A percentile compares a stretch with the other conserved stretches of the same genome.
phyloP scores from a whole-genome alignment of 2,113 vertebrate species.

The Pteruthius melanotis region DNA sequence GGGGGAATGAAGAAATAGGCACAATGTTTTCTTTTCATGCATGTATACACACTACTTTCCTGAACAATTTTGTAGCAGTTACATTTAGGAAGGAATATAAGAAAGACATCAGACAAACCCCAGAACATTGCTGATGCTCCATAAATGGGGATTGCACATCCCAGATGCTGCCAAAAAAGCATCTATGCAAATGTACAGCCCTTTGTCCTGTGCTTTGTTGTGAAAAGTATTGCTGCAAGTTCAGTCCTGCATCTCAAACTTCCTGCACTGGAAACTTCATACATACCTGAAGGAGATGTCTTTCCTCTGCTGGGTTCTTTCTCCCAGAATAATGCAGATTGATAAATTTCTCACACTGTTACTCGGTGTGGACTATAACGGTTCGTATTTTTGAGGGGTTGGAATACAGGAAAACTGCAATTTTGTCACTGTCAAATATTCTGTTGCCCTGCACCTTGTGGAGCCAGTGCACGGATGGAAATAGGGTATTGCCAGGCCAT shows the following conservation, averaged over 20 bases:
- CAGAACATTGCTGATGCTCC: neutral
- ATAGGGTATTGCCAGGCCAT: neutral
- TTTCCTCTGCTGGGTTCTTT: neutral
- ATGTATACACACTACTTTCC: neutral
- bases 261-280: neutral
- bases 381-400: neutral
- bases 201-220: neutral
- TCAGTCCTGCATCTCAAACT: neutral
- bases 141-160: neutral
- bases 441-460: neutral
- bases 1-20: neutral
- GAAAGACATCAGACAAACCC: neutral
- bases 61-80: neutral
- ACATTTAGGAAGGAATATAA: neutral
- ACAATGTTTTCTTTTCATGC: neutral
- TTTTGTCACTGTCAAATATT: neutral
- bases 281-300: neutral
- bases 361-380: neutral
- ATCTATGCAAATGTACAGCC: constrained; percentile 21
- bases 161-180: constrained; percentile 19
- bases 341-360: neutral
- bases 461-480: neutral
- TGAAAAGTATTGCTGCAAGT: neutral
- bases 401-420: neutral
- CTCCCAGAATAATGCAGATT: neutral